Evolutionary conservation across 2,888 invertebrate species (phyloP).

Genomic region (Stenchaetothrips biformis): DNA sequence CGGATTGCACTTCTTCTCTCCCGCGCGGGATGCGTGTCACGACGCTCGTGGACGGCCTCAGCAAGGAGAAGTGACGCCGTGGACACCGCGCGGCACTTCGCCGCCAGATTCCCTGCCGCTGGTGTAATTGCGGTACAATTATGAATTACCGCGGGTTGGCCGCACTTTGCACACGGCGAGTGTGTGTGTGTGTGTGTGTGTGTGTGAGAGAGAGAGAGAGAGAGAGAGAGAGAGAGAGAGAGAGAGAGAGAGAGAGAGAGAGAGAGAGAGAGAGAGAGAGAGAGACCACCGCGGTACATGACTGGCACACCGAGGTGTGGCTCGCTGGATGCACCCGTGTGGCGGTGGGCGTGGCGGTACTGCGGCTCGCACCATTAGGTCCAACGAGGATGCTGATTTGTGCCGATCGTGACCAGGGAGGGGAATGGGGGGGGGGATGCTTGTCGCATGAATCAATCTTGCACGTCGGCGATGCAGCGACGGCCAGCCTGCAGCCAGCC

Average conservation of each 20-base stretch:
- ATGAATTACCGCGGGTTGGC: too few relatives aligned
- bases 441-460: background rate
- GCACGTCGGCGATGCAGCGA: background rate
- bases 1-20: too few relatives aligned
- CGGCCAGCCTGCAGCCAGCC: background rate
- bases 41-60: too few relatives aligned
- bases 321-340: background rate
- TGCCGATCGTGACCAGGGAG: background rate
- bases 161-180: too few relatives aligned
- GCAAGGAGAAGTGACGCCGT: too few relatives aligned
- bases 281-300: background rate
- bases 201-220: background rate
- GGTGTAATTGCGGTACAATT: too few relatives aligned
- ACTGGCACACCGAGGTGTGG: background rate
- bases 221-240: background rate
- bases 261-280: background rate
- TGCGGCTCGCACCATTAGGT: background rate
- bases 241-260: background rate
- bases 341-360: background rate
- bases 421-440: background rate
- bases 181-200: too few relatives aligned
- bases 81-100: too few relatives aligned
- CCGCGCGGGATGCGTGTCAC: too few relatives aligned
- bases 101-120: too few relatives aligned
- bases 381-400: constrained; percentile 1